phyloP scores from a whole-genome alignment of 2,888 invertebrate species.

The Exephanes ischioxanthus region DNA sequence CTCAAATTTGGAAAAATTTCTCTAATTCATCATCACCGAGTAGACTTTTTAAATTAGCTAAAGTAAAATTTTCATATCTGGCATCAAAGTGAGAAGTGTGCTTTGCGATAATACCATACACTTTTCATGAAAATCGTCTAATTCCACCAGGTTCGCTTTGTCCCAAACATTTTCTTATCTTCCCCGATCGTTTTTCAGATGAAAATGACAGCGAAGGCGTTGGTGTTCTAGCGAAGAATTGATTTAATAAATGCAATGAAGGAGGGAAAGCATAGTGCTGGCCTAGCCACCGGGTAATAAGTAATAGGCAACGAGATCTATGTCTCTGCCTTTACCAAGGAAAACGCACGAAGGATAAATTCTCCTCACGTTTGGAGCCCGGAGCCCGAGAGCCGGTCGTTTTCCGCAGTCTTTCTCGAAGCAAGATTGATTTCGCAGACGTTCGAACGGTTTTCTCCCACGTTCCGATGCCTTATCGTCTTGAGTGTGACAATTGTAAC shows the following conservation, averaged over 20 bases:
- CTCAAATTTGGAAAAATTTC: no score
- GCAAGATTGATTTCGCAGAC: slow-evolving; percentile 56
- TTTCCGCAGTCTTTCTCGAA: slow-evolving; percentile 47
- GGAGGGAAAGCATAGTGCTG: slow-evolving; percentile 21
- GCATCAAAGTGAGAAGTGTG: not conserved
- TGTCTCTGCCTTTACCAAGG: slow-evolving; percentile 8
- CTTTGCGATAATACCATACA: not conserved
- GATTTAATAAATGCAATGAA: slow-evolving; percentile 60
- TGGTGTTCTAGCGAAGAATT: slow-evolving; percentile 29
- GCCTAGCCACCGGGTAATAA: slow-evolving; percentile 36
- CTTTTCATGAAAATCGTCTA: slow-evolving; percentile 5
- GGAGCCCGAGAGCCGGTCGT: slow-evolving; percentile 40
- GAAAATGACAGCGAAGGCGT: slow-evolving; percentile 24
- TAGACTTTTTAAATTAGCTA: not conserved
- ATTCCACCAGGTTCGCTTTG: not conserved
- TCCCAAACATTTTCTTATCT: slow-evolving; percentile 3
- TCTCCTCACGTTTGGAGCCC: slow-evolving; percentile 46
- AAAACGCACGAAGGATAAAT: slow-evolving; percentile 57
- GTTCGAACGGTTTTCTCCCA: slow-evolving; percentile 44
- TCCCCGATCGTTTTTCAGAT: not conserved
- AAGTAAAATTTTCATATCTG: not conserved
- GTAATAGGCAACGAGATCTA: slow-evolving; percentile 24
- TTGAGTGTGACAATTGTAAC: slow-evolving; percentile 19
- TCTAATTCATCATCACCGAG: not conserved
- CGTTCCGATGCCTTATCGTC: slow-evolving; percentile 20